phyloP scores from a whole-genome alignment of 2,888 invertebrate genomes.

The Diogma glabrata region DNA sequence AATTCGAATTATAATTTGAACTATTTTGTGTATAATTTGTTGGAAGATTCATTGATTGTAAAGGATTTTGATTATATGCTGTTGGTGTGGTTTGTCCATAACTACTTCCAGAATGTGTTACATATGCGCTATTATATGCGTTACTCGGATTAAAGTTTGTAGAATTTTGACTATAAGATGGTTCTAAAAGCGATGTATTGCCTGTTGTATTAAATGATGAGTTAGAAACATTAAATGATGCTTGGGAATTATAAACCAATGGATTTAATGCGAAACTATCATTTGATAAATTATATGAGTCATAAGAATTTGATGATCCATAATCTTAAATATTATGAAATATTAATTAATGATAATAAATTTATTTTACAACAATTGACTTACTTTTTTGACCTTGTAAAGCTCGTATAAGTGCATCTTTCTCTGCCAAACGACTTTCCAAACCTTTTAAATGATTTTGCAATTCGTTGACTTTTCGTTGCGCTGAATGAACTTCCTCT shows the following conservation, averaged over 20 bases:
- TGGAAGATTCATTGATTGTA: slow-evolving; percentile 20
- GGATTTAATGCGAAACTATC: slow-evolving; percentile 20
- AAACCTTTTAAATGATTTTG: slow-evolving; percentile 78
- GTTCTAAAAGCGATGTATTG: slow-evolving; percentile 18
- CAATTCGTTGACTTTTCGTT: slow-evolving; percentile 73
- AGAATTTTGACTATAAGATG: slow-evolving; percentile 14
- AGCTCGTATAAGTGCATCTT: slow-evolving; percentile 82
- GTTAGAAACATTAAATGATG: slow-evolving; percentile 21
- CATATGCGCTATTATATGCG: slow-evolving; percentile 14
- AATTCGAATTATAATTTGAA: slow-evolving; percentile 19
- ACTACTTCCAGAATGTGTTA: slow-evolving; percentile 12
- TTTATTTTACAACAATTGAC: not conserved
- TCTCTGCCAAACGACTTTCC: slow-evolving; percentile 77
- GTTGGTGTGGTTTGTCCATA: slow-evolving; percentile 16
- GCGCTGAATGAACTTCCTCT: slow-evolving; percentile 77
- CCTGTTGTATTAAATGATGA: slow-evolving; percentile 19
- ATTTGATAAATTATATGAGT: slow-evolving; percentile 21
- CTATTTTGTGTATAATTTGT: slow-evolving; percentile 19
- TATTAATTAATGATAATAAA: slow-evolving; percentile 4
- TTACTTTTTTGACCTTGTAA: slow-evolving; percentile 55
- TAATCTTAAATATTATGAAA: slow-evolving; percentile 17
- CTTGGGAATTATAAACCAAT: slow-evolving; percentile 19
- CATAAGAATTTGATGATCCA: slow-evolving; percentile 22
- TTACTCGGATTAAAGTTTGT: slow-evolving; percentile 15
- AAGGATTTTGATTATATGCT: slow-evolving; percentile 18